Evolutionary conservation across 1,140 invertebrate species (phyloP).

Genomic region (Musca vetustissima): DNA sequence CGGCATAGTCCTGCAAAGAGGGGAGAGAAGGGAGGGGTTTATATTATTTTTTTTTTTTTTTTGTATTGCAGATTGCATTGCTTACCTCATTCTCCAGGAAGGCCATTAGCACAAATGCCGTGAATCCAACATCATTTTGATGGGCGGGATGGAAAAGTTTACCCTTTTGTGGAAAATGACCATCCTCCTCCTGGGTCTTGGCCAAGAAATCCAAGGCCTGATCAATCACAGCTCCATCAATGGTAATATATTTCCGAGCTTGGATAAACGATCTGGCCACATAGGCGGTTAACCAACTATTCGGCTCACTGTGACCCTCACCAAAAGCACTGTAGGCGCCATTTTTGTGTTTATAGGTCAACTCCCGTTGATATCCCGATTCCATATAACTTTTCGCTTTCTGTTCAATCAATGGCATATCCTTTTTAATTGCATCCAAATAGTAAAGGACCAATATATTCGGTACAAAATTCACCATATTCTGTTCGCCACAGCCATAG

Average conservation of each 20-base stretch:
- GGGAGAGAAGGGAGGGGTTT: slow-evolving; percentile 10
- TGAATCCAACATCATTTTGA: slow-evolving; percentile 70
- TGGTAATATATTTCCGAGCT: slow-evolving; percentile 75
- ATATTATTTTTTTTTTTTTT: too few species aligned
- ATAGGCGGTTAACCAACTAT: slow-evolving; percentile 93
- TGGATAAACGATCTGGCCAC: slow-evolving; percentile 84
- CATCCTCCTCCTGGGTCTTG: slow-evolving; percentile 62
- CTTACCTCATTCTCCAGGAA: slow-evolving; percentile 73
- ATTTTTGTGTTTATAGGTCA: slow-evolving; percentile 85
- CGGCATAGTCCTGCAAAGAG: slow-evolving; percentile 42
- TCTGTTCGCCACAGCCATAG: slow-evolving; percentile 92
- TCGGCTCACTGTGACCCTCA: slow-evolving; percentile 72
- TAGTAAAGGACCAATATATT: slow-evolving; percentile 87
- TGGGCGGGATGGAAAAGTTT: slow-evolving; percentile 59
- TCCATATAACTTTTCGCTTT: slow-evolving; percentile 74
- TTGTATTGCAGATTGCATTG: background rate
- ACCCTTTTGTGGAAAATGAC: slow-evolving; percentile 80
- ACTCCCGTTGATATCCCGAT: slow-evolving; percentile 87
- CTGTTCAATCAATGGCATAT: slow-evolving; percentile 35
- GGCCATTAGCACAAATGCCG: slow-evolving; percentile 80
- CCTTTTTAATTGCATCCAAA: slow-evolving; percentile 46
- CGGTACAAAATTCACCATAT: slow-evolving; percentile 91
- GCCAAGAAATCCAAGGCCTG: slow-evolving; percentile 80
- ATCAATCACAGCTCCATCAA: slow-evolving; percentile 75
- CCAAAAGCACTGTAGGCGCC: slow-evolving; percentile 96